Percentiles rank a stretch among this genome's conserved stretches.
Conservation (phyloP, 2,888 invertebrate species). For the Drosophila nr. medialis region DNA sequence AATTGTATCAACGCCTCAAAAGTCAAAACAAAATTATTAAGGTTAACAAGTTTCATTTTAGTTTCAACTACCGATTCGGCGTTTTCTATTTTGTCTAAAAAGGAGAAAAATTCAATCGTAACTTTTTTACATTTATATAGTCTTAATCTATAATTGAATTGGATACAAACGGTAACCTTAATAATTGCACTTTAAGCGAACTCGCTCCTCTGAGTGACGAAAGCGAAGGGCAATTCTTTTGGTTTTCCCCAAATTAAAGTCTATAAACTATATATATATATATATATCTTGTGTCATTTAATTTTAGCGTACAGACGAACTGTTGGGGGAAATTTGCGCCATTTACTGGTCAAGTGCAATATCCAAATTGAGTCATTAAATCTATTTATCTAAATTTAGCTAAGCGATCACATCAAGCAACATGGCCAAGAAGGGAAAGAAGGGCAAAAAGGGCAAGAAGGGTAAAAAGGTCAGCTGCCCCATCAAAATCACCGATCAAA, state of each 20-base stretch:
- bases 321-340: slow-evolving; percentile 80
- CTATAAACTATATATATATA: no score
- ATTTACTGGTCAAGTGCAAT: slow-evolving; percentile 81
- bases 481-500: slow-evolving; percentile 16
- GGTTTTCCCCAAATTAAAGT: not conserved
- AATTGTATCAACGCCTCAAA: slow-evolving; percentile 26
- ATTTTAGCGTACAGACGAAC: slow-evolving; percentile 78
- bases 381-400: slow-evolving; percentile 35
- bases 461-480: slow-evolving; percentile 36
- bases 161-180: not conserved
- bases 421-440: slow-evolving; percentile 53
- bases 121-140: not conserved
- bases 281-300: not conserved
- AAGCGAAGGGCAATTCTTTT: not conserved
- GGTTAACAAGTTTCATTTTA: slow-evolving; percentile 40
- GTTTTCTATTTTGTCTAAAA: slow-evolving; percentile 28
- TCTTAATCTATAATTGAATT: not conserved
- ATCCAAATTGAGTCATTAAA: slow-evolving; percentile 66
- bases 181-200: slow-evolving; percentile 1
- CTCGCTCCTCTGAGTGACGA: not conserved
- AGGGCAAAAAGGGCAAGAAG: slow-evolving; percentile 43
- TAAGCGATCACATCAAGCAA: slow-evolving; percentile 28
- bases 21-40: slow-evolving; percentile 50
- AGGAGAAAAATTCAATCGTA: slow-evolving; percentile 20
- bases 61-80: slow-evolving; percentile 34